Conservation (phyloP, 1,140 invertebrate genomes). For the Dryas iulia region DNA sequence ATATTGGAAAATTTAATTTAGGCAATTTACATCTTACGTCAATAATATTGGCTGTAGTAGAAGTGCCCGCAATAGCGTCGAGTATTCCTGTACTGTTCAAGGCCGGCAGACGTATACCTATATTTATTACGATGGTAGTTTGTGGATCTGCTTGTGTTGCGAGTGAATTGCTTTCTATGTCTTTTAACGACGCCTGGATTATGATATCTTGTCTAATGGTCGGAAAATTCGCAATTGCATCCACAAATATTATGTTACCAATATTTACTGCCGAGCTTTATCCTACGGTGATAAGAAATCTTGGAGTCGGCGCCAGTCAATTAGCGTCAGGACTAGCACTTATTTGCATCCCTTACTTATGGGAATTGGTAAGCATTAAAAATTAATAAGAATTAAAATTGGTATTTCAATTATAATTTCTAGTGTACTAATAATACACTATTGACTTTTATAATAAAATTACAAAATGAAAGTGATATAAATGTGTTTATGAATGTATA, state of each 20-base stretch:
- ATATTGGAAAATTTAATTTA: constrained; percentile 85
- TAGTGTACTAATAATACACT: too few species aligned
- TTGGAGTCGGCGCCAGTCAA: constrained; percentile 87
- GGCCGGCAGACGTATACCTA: constrained; percentile 84
- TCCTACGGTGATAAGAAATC: constrained; percentile 86
- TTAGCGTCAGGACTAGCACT: constrained; percentile 85
- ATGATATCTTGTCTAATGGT: constrained; percentile 84
- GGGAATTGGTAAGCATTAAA: constrained; percentile 83
- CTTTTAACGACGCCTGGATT: constrained; percentile 78
- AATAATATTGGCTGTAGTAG: constrained; percentile 85
- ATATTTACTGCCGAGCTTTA: constrained; percentile 88
- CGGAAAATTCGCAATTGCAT: constrained; percentile 85
- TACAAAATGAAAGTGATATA: too few species aligned
- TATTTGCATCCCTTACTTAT: constrained; percentile 87
- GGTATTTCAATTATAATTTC: neutral
- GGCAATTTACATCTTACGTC: constrained; percentile 86
- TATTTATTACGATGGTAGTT: constrained; percentile 83
- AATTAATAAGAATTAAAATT: neutral
- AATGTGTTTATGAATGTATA: too few species aligned
- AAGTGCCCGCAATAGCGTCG: constrained; percentile 86
- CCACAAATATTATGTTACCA: constrained; percentile 86
- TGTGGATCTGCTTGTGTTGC: constrained; percentile 84
- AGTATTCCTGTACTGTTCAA: constrained; percentile 86
- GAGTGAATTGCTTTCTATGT: constrained; percentile 79
- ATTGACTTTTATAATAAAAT: too few species aligned